Evolutionary conservation across 2,797 vertebrate genomes (phyloP), one percentile per base, ranked within the genome.

Genomic region (Agapornis canus): DNA sequence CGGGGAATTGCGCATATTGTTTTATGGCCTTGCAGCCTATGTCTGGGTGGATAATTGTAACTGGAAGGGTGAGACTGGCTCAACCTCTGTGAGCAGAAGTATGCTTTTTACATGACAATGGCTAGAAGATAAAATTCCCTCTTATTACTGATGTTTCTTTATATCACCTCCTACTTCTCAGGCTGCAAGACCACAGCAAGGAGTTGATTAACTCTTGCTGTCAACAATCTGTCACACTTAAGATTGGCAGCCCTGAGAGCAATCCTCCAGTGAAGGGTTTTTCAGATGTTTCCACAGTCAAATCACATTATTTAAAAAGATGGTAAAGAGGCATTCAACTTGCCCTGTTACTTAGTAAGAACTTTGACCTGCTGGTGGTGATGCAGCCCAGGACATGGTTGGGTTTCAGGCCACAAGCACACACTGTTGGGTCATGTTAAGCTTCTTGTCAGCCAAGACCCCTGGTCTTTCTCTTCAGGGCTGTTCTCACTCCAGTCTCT

Each of bases 1-100:
- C 43, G 69, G 73, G 77, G 70, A 79, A 79, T n/a, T 0, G 0
- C 0, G 0, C 54, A 5, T 45, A 39, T 40, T 78, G 59, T 76
- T 90, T 86, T 31, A 18, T 0, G 6, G 68, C 26, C 61, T 73
- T 48, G 25, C 45, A 75, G 31, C n/a, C 18, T 47, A 1, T 31
- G 80, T 80, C 40, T 32, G 48, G 17, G 66, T 60, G 68, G 49
- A 22, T 52, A 52, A 93, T 68, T 5, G 4, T 26, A 52, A 39
- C 0, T 3, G 40, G 42, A 90, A 90, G 19, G 23, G 60, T 43
- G 49, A 78, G 18, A 40, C 23, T 79, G 51, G 17, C 31, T 79
- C 15, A 52, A 72, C 43, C 26, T 72, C 43, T 63, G n/a, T 2
- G 10, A 89, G 40, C 23, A 81, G 45, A 45, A 72, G 25, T 32